These are phyloP conservation scores for Ochropleura leucogaster DNA, from an alignment of 2,888 invertebrate species.

Conservation along the genomic window DNA sequence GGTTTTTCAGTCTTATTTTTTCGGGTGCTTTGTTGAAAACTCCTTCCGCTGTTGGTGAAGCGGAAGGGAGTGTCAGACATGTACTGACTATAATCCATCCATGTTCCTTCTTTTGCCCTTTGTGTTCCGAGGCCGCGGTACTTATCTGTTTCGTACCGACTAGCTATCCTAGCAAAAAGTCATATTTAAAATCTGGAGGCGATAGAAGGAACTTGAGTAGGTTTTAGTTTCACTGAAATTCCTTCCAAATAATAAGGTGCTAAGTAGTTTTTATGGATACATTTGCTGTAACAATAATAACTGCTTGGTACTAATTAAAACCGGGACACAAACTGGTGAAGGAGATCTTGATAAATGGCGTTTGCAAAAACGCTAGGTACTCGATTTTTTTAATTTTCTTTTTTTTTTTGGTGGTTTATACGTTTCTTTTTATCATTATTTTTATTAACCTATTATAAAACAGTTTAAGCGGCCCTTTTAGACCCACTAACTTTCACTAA, in stretches of 20 bases:
- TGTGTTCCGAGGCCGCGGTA: too few species aligned
- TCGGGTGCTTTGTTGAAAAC: background rate
- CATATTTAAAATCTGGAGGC: too few species aligned
- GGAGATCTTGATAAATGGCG: constrained; percentile 81
- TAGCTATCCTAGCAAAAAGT: too few species aligned
- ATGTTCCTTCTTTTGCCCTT: too few species aligned
- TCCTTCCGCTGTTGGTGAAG: too few species aligned
- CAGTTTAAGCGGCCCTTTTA: too few species aligned
- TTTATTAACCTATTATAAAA: too few species aligned
- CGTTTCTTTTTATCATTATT: background rate
- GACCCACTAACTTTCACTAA: background rate
- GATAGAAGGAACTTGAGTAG: too few species aligned
- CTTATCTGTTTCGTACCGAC: too few species aligned
- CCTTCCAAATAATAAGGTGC: constrained; percentile 77
- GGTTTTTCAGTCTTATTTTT: background rate
- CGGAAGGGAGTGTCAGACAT: too few species aligned
- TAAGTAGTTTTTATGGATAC: constrained; percentile 84
- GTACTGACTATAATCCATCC: too few species aligned
- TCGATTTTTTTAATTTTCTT: background rate
- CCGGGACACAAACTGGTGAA: constrained; percentile 79
- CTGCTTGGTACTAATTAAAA: constrained; percentile 89
- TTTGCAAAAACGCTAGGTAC: constrained; percentile 71
- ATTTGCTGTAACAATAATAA: constrained; percentile 87
- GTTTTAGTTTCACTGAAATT: too few species aligned
- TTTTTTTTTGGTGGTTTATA: background rate